phyloP scores from a whole-genome alignment of 2,888 invertebrate genomes.

The Cacoxenus indagator region DNA sequence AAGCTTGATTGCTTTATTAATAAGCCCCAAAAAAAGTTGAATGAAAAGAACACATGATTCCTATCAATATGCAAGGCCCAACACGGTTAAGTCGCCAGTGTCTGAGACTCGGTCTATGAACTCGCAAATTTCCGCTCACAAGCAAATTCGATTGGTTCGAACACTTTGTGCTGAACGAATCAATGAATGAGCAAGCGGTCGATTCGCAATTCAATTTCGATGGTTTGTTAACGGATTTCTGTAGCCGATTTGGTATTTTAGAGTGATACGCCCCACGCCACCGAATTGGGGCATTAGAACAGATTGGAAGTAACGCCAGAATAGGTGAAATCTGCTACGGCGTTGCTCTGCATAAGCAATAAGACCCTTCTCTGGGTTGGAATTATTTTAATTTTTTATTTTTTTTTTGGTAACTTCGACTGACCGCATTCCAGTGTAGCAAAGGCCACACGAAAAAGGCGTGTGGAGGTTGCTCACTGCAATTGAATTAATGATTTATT shows the following conservation, averaged over 20 bases:
- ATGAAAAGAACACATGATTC: not conserved
- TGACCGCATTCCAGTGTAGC: constrained; percentile 54
- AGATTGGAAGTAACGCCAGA: constrained; percentile 34
- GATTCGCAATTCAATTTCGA: not conserved
- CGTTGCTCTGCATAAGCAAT: constrained; percentile 16
- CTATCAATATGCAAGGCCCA: constrained; percentile 38
- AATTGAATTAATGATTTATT: constrained; percentile 40
- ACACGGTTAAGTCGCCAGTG: constrained; percentile 43
- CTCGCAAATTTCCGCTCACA: not conserved
- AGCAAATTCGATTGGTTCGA: not conserved
- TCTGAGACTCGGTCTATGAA: not conserved
- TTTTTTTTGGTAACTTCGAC: constrained; percentile 11
- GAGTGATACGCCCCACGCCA: constrained; percentile 38
- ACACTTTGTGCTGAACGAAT: not conserved
- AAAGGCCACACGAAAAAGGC: constrained; percentile 2
- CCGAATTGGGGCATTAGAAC: constrained; percentile 55
- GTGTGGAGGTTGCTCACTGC: constrained; percentile 35
- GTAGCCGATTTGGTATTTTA: constrained; percentile 53
- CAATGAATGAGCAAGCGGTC: not conserved
- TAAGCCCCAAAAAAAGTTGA: constrained; percentile 16
- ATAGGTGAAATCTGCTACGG: constrained; percentile 45
- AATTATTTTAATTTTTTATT: not conserved
- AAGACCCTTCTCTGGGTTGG: not conserved
- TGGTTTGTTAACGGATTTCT: constrained; percentile 38
- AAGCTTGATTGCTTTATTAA: constrained; percentile 49